Base-by-base conservation (phyloP, 2,113 vertebrate genomes). In the Loxodonta africana region DNA sequence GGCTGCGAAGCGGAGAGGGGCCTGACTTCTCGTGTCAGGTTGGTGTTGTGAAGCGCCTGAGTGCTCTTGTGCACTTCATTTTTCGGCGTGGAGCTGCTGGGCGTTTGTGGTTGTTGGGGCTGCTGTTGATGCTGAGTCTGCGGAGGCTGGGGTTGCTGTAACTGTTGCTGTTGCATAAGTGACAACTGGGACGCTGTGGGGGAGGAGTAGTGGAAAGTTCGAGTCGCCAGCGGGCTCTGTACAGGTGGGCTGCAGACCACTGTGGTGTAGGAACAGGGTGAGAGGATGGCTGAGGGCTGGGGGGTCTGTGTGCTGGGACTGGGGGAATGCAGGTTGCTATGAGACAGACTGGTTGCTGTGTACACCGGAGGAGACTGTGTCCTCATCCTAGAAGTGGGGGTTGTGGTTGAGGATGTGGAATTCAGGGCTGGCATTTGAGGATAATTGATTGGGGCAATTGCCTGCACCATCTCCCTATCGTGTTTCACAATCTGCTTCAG, bases 401-500 rank as follows among this genome's bases (percentile, higher is more conserved):
- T 99, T 53, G 99, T 98, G 65, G 98, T 98, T 4, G 99, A 98
- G 37, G 99, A 98, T 83, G 99, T 99, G 97, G 99, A 99, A 97
- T 99, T 99, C 96, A 99, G 97, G 63, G 99, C 95, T 0, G 99
- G 97, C 92, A 98, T 98, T 85, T 99, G 99, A 96, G 99, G 99
- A 85, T 99, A 98, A 96, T 95, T 98, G 91, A 99, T 99, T 0
- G 99, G 99, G 3, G 98, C 98, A 41, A 99, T 99, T 25, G 99
- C 99, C 92, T 99, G 99, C 98, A 99, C 99, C 99, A 99, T 99
- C 98, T 99, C 99, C 97, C 99, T 97, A 99, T 99, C 99, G 37
- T 99, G 99, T 90, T 99, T 99, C 96, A 99, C 99, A 4, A 99
- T 99, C 99, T 99, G 99, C 99, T 99, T 99, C 99, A 99, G 98